Base-by-base conservation (phyloP, 2,888 invertebrate species). In the Trichopria drosophilae region DNA sequence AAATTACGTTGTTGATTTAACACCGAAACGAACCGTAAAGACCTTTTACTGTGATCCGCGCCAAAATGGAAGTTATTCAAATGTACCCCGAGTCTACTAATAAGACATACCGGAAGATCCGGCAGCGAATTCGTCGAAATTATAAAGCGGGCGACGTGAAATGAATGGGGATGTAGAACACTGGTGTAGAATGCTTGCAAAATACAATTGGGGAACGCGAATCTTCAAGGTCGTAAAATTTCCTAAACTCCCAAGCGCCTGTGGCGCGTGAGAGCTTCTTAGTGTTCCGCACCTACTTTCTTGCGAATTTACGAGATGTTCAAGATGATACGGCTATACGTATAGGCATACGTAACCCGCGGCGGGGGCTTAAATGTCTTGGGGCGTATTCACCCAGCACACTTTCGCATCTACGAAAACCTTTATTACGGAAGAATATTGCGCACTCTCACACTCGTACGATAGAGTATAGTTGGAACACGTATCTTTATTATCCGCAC, bases 401-500 rank as follows among this genome's bases (percentile, higher is more conserved):
- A 53, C n/a, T n/a, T n/a, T n/a, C 52, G 50, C 46, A 52, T n/a
- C n/a, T 51, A 54, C 48, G 53, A 51, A 52, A 58, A 54, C 51
- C 56, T 58, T 58, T 58, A 58, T 58, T 58, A 56, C 54, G 56
- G 58, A 54, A 49, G 52, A 42, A n/a, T n/a, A n/a, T n/a, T n/a
- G n/a, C n/a, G n/a, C n/a, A n/a, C n/a, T n/a, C n/a, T n/a, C n/a
- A n/a, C n/a, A n/a, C n/a, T n/a, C n/a, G n/a, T n/a, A n/a, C n/a
- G n/a, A n/a, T n/a, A n/a, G n/a, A n/a, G n/a, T n/a, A n/a, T n/a
- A n/a, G n/a, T n/a, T n/a, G n/a, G n/a, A n/a, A n/a, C n/a, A n/a
- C n/a, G n/a, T n/a, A n/a, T n/a, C n/a, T n/a, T n/a, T n/a, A n/a
- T n/a, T n/a, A n/a, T n/a, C n/a, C n/a, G n/a, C n/a, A n/a, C n/a